Evolutionary conservation across 2,113 vertebrate species (phyloP), one percentile per base, ranked within the genome.

Genomic region (Rissa tridactyla): DNA sequence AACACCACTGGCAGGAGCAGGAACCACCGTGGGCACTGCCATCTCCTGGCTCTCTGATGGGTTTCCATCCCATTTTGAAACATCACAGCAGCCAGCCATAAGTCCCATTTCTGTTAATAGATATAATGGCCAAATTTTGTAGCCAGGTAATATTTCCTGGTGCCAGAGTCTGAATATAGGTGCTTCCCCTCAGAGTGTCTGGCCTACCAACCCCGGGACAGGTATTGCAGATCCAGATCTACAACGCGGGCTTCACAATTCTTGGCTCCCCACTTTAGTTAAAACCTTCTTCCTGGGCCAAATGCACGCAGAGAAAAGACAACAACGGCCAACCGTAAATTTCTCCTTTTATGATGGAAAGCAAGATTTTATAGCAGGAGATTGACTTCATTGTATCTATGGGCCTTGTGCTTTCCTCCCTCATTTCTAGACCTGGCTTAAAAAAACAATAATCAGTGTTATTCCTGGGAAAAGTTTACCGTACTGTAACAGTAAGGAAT

Each of bases 11-110:
- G 65, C 73, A 88, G 47, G 20, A 82, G 60, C 46, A 68, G n/a
- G 42, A 88, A 47, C 36, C 0, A 0, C 55, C 47, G 15, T 0
- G 3, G 64, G 36, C 57, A 88, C 49, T 10, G 15, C 49, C 57
- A 86, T 40, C 49, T 86, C 82, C 54, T 32, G 46, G 47, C 22
- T 77, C 38, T 75, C 51, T 55, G 65, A n/a, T 34, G 76, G 38
- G 32, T 12, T 62, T 58, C 21, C 30, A 66, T 42, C 40, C 58
- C 71, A 55, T 32, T 32, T 66, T 40, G 80, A 47, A 81, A 23
- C 34, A 69, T 12, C 54, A 6, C 44, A 72, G 42, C 47, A 85
- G 38, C 16, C 71, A 88, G 62, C 25, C 44, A 15, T 2, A 57
- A 77, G 52, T 44, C 36, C 34, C 79, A 82, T 30, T 11, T 86